Evolutionary conservation across 2,888 invertebrate species (phyloP).

Genomic region (Sarcophaga variegata): DNA sequence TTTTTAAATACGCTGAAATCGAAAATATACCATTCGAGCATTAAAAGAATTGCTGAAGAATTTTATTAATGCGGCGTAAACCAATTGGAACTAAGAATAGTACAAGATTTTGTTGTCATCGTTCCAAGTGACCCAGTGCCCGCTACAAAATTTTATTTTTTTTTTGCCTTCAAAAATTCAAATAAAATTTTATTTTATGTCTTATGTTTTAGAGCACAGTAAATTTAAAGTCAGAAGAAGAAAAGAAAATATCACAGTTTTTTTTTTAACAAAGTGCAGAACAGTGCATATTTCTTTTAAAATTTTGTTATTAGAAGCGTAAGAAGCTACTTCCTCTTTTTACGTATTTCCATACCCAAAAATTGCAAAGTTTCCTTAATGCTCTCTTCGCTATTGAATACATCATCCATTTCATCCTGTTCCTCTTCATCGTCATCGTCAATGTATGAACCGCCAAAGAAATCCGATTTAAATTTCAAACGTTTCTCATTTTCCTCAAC

Average conservation of each 20-base stretch:
- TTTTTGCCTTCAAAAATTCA: too few relatives aligned
- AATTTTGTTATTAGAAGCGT: neutral
- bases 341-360: slow-evolving; percentile 67
- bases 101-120: too few relatives aligned
- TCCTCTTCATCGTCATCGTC: slow-evolving; percentile 72
- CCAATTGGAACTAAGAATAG: too few relatives aligned
- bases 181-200: too few relatives aligned
- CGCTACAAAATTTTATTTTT: too few relatives aligned
- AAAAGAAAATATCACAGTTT: slow-evolving; percentile 6
- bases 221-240: neutral
- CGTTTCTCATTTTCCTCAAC: slow-evolving; percentile 68
- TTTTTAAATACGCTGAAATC: too few relatives aligned
- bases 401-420: slow-evolving; percentile 63
- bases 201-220: neutral
- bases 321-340: slow-evolving; percentile 62
- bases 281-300: slow-evolving; percentile 6
- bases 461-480: slow-evolving; percentile 57
- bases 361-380: slow-evolving; percentile 66
- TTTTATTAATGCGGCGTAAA: too few relatives aligned
- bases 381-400: slow-evolving; percentile 68
- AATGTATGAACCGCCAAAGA: slow-evolving; percentile 44
- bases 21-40: too few relatives aligned
- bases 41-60: too few relatives aligned
- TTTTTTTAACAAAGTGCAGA: slow-evolving; percentile 11
- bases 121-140: too few relatives aligned